Evolutionary conservation across 2,797 vertebrate genomes (phyloP).

Genomic region (Gallinago solitaria): DNA sequence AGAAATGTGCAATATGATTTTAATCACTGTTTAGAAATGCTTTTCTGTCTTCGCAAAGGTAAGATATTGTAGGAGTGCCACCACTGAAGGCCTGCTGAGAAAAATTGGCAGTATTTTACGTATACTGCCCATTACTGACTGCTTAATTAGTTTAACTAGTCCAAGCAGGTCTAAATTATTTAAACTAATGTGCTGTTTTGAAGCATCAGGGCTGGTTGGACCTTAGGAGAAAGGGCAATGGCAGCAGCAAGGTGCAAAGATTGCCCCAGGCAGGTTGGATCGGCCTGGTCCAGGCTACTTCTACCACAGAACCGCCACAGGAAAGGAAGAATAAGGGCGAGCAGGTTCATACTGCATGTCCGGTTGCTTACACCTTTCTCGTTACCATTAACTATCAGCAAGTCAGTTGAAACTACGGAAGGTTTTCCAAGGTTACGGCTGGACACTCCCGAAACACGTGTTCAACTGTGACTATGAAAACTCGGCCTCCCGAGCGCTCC

Average conservation of each 20-base stretch:
- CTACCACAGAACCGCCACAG: neutral
- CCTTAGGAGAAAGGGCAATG: neutral
- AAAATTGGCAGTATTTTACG: neutral
- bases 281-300: neutral
- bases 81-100: accelerated
- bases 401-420: neutral
- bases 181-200: neutral
- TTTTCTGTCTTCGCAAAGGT: neutral
- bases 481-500: neutral
- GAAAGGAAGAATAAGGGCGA: neutral
- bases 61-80: neutral
- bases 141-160: neutral
- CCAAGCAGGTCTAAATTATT: neutral
- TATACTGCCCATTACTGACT: neutral
- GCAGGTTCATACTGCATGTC: neutral
- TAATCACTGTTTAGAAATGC: neutral
- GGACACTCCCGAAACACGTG: neutral
- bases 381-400: neutral
- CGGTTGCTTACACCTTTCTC: neutral
- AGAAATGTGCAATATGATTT: neutral
- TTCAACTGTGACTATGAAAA: neutral
- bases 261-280: neutral
- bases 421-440: neutral
- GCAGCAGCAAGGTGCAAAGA: neutral
- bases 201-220: neutral